Evolutionary conservation across 2,888 invertebrate genomes (phyloP).

Genomic region (Andrena haemorrhoa): DNA sequence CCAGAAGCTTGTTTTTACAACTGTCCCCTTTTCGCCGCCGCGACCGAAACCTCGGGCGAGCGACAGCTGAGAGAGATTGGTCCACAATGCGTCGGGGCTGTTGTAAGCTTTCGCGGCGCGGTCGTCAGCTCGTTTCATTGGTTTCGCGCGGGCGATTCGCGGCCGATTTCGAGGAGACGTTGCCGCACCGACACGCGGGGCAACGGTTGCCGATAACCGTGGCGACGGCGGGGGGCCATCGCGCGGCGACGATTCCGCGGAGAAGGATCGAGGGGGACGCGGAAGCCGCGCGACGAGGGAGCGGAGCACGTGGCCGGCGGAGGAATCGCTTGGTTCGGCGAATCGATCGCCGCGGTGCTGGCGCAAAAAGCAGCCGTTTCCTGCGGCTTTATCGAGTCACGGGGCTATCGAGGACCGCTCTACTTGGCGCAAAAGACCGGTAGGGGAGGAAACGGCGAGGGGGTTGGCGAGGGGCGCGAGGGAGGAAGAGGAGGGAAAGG

Average conservation of each 20-base stretch:
- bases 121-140: too few species aligned
- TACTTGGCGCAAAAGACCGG: not conserved
- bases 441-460: not conserved
- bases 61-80: too few species aligned
- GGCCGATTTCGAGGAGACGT: too few species aligned
- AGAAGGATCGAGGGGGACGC: not conserved
- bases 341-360: not conserved
- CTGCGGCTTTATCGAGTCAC: not conserved
- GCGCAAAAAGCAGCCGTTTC: not conserved
- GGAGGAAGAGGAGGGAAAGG: not conserved
- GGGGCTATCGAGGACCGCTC: not conserved
- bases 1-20: too few species aligned
- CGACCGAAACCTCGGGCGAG: too few species aligned
- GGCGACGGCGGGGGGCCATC: not conserved
- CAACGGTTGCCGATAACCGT: not conserved
- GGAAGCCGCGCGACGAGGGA: not conserved
- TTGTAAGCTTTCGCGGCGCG: too few species aligned
- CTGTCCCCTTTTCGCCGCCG: too few species aligned
- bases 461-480: not conserved
- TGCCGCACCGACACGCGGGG: not conserved
- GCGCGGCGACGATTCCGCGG: not conserved
- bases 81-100: too few species aligned
- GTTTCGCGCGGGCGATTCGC: too few species aligned
- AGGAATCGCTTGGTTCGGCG: not conserved
- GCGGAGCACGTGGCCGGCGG: conserved; percentile 3